phyloP scores from a whole-genome alignment of 2,797 vertebrate genomes.

The Pangasius macronema region DNA sequence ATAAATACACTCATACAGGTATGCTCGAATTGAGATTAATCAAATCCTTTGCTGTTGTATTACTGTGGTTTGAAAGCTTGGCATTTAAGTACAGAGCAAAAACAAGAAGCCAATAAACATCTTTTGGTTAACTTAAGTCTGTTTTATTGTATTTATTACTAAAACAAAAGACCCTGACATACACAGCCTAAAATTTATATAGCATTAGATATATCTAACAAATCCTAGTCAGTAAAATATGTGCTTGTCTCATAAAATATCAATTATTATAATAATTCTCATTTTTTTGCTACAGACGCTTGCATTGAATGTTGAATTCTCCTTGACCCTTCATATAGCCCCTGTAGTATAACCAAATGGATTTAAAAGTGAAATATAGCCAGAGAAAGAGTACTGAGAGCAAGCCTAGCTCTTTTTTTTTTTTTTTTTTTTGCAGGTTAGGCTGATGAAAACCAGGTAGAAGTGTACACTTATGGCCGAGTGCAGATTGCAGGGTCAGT shows the following conservation, averaged over 20 bases:
- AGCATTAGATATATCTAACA: conserved; percentile 68
- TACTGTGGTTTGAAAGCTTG: neutral
- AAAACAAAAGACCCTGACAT: conserved; percentile 66
- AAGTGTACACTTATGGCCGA: conserved; percentile 17
- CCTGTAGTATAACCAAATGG: conserved; percentile 37
- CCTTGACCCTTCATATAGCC: conserved; percentile 29
- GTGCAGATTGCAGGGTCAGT: neutral
- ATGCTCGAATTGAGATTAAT: neutral
- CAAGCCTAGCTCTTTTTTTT: conserved; percentile 49
- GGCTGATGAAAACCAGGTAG: conserved; percentile 36
- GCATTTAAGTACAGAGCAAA: neutral
- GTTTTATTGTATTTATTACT: conserved; percentile 60
- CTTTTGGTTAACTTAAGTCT: conserved; percentile 44
- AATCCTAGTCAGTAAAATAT: conserved; percentile 74
- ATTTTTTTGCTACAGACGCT: conserved; percentile 71
- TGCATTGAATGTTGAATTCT: conserved; percentile 57
- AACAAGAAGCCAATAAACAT: conserved; percentile 25
- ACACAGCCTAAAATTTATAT: conserved; percentile 66
- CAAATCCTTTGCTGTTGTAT: neutral
- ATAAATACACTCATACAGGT: too few relatives aligned
- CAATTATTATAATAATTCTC: conserved; percentile 61
- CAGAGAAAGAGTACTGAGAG: conserved; percentile 51
- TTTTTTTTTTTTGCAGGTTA: conserved; percentile 44
- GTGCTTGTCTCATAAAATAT: conserved; percentile 77
- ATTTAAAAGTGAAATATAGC: conserved; percentile 33